These are phyloP conservation scores for Hemicordylus capensis DNA, from an alignment of 2,113 vertebrate species.

Conservation along the genomic window DNA sequence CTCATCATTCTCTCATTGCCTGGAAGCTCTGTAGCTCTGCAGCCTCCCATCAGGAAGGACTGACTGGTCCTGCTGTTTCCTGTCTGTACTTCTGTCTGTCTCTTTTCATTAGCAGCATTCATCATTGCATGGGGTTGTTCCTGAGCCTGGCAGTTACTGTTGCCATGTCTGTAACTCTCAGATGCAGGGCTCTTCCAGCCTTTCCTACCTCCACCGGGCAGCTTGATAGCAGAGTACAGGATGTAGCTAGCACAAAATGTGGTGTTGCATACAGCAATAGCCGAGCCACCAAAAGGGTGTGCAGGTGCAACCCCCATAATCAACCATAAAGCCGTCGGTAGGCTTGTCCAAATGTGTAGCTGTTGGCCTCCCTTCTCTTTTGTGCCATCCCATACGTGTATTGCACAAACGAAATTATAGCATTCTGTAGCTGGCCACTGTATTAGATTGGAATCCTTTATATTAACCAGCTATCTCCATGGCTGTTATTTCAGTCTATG, in stretches of 20 bases:
- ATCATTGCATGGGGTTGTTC: background rate
- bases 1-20: background rate
- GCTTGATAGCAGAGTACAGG: background rate
- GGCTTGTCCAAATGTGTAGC: background rate
- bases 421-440: background rate
- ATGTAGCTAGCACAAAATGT: background rate
- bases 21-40: background rate
- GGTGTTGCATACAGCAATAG: background rate
- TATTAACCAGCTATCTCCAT: background rate
- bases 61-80: background rate
- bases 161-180: background rate
- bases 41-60: background rate
- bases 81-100: background rate
- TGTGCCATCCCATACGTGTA: background rate
- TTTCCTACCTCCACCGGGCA: background rate
- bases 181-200: background rate
- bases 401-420: background rate
- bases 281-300: background rate
- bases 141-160: background rate
- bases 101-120: constrained; percentile 4
- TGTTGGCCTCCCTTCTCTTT: background rate
- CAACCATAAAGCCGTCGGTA: background rate
- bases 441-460: background rate
- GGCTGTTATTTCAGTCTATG: background rate
- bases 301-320: background rate